Evolutionary conservation across 2,888 invertebrate species (phyloP), one percentile per base, ranked within the genome.

Genomic region (Amiota mariae): DNA sequence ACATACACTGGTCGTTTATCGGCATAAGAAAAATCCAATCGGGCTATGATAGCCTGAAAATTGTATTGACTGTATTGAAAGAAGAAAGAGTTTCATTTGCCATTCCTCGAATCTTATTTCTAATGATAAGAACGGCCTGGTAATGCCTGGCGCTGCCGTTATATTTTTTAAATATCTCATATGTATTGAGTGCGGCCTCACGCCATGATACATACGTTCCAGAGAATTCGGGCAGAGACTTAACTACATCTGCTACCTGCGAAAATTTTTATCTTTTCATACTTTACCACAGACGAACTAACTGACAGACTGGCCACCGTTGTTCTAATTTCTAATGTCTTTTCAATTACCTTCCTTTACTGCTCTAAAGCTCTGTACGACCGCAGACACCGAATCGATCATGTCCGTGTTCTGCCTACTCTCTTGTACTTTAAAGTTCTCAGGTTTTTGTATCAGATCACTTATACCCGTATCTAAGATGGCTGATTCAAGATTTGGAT

Each of bases 51-150:
- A 3, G 54, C 70, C 13, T 59, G 1, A 12, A 59, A 59, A 18
- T 57, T 57, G 18, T n/a, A n/a, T n/a, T n/a, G 6, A 9, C n/a
- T 8, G 49, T 67, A 66, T 24, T 15, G 13, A 63, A 63, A 24
- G 63, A 63, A 13, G 63, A 18, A 13, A 63, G 24, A 2, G 70
- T 66, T 1, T 70, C 72, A 15, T 71, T 49, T 8, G 71, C 68
- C 13, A 57, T 10, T n/a, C 15, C 70, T 8, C 46, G 2, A 12
- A 77, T 56, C 11, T 73, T 76, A 15, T 77, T 75, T 12, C 75
- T 54, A 10, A 76, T 70, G 10, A 74, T 77, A 72, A n/a, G 72
- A 0, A 76, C 66, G 0, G 74, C 72, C n/a, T n/a, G n/a, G n/a
- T n/a, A n/a, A n/a, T n/a, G n/a, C n/a, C n/a, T n/a, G n/a, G n/a